A percentile compares a stretch with the other conserved stretches of the same genome.
These are phyloP conservation scores for Bradynema listronoti DNA, from an alignment of 1,140 invertebrate genomes.

Conservation along the genomic window DNA sequence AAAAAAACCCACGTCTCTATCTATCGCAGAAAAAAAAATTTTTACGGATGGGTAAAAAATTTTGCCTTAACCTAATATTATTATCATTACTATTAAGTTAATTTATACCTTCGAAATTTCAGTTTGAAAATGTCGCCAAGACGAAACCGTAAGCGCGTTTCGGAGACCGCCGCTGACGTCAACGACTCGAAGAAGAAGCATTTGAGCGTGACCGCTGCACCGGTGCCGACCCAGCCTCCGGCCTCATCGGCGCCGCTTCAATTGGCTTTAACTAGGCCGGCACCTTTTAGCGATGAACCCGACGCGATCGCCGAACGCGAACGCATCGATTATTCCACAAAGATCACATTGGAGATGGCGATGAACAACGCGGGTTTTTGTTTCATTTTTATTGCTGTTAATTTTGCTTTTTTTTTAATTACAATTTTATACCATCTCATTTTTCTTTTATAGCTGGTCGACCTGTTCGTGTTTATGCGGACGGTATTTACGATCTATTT, in stretches of 20 bases:
- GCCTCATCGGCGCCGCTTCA: neutral
- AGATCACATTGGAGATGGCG: constrained; percentile 75
- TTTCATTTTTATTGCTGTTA: neutral
- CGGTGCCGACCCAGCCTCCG: neutral
- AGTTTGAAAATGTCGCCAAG: no score
- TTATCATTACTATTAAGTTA: no score
- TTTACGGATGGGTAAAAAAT: no score
- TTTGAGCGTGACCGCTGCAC: neutral
- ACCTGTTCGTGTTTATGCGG: constrained; percentile 62
- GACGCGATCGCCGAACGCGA: constrained; percentile 72
- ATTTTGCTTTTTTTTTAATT: neutral
- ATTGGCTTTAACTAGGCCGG: constrained; percentile 61
- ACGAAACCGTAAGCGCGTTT: neutral
- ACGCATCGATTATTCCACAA: constrained; percentile 73
- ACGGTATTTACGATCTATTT: constrained; percentile 64
- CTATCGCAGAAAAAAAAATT: no score
- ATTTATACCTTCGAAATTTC: no score
- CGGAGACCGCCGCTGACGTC: neutral
- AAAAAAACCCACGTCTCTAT: no score
- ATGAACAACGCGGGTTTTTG: constrained; percentile 67
- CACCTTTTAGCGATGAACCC: constrained; percentile 79
- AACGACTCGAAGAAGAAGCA: constrained; percentile 5
- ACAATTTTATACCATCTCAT: no score
- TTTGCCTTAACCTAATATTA: no score
- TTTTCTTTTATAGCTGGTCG: constrained; percentile 36